These are phyloP conservation scores for Mycetomoellerius zeteki DNA, from an alignment of 1,140 invertebrate genomes.

Conservation along the genomic window DNA sequence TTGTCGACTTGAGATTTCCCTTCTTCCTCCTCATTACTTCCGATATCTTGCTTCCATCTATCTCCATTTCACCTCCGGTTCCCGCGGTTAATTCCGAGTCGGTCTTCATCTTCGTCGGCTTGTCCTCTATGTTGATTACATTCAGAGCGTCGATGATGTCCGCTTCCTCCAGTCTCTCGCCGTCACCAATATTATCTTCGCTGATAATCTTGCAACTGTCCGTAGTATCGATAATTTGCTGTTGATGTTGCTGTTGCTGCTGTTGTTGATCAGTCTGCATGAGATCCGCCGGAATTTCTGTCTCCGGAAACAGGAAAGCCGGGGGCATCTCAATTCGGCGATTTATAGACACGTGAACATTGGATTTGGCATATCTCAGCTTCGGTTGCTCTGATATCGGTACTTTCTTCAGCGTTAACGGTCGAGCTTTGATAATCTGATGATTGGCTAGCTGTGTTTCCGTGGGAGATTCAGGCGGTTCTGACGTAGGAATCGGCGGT, in stretches of 20 bases:
- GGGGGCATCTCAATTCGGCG: slow-evolving; percentile 94
- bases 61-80: slow-evolving; percentile 71
- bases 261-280: slow-evolving; percentile 86
- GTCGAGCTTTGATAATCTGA: slow-evolving; percentile 92
- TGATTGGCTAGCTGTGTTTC: slow-evolving; percentile 82
- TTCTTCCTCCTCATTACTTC: slow-evolving; percentile 90
- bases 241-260: slow-evolving; percentile 70
- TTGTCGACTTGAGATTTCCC: slow-evolving; percentile 91
- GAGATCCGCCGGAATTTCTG: slow-evolving; percentile 89
- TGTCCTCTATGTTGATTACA: slow-evolving; percentile 86
- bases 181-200: slow-evolving; percentile 74
- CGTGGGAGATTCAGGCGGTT: slow-evolving; percentile 85
- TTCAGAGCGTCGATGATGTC: slow-evolving; percentile 85
- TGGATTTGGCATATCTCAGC: slow-evolving; percentile 88
- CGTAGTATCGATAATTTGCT: slow-evolving; percentile 76
- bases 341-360: slow-evolving; percentile 90
- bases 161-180: slow-evolving; percentile 83
- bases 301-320: slow-evolving; percentile 93
- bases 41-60: slow-evolving; percentile 86
- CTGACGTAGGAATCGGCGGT: slow-evolving; percentile 84
- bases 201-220: slow-evolving; percentile 78
- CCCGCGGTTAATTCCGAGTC: slow-evolving; percentile 75
- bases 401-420: slow-evolving; percentile 93
- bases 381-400: slow-evolving; percentile 92
- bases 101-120: slow-evolving; percentile 83